A percentile compares a stretch with the other conserved stretches of the same genome.
phyloP scores from a whole-genome alignment of 2,113 vertebrate genomes.

The Turdus rufiventris region DNA sequence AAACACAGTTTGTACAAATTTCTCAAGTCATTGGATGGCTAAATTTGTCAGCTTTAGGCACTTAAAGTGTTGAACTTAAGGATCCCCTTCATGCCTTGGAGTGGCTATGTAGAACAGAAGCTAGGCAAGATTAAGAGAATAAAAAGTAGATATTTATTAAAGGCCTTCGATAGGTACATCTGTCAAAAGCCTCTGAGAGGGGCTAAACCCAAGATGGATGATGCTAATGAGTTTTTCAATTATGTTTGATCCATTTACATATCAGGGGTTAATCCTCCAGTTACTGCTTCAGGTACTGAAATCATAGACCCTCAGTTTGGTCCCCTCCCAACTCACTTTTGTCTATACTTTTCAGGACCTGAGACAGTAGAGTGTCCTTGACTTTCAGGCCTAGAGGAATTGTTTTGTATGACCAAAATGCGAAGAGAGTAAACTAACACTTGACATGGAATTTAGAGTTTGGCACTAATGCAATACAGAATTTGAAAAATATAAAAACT shows the following conservation, averaged over 20 bases:
- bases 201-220: background rate
- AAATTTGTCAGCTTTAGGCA: background rate
- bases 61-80: background rate
- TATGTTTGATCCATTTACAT: background rate
- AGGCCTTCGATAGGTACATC: background rate
- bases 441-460: background rate
- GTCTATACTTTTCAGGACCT: background rate
- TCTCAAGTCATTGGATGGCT: accelerated
- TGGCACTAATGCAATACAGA: background rate
- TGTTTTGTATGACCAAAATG: background rate
- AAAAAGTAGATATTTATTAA: background rate
- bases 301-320: background rate
- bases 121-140: background rate
- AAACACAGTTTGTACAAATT: background rate
- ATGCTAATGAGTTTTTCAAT: background rate
- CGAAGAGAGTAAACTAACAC: background rate
- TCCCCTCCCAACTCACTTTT: too few species aligned
- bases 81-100: background rate
- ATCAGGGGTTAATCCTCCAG: background rate
- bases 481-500: background rate
- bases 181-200: background rate
- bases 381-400: background rate
- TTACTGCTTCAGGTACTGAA: background rate
- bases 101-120: background rate
- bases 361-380: background rate